Evolutionary conservation across 2,113 vertebrate species (phyloP), one percentile per base, ranked within the genome.

Genomic region (Cinclus mexicanus): DNA sequence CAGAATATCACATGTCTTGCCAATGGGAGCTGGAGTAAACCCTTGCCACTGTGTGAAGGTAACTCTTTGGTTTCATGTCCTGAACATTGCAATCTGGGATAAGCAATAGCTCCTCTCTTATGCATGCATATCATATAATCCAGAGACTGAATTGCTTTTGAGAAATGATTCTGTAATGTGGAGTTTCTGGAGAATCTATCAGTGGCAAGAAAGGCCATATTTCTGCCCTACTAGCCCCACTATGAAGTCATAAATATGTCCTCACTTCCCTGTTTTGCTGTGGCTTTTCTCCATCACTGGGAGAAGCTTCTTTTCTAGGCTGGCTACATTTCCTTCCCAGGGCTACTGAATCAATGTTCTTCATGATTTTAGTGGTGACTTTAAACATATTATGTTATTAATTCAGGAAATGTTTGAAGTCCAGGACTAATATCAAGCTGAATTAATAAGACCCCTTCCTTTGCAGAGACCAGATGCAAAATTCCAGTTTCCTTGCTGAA

Each of bases 381-480:
- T 90, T 52, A 80, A 94, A 70, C 3, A 15, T 44, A 41, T 1
- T 76, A 19, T 50, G 9, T 35, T 46, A 55, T 41, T 83, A 72
- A 72, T 64, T 84, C 59, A 70, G 20, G 35, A 90, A 83, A 44
- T 80, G 12, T 74, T 95, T 53, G 22, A 86, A 91, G 26, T 70
- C 55, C 6, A 4, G 28, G 8, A 60, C 60, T 68, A 56, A 64
- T 70, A 78, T 20, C 52, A 74, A 85, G 37, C 26, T 75, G 39
- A 71, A 75, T 88, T 94, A 94, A 97, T 88, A 64, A 87, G 63
- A 82, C 37, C 63, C 71, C 53, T 93, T 87, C 37, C 31, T 97
- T 97, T 95, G 80, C 87, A 98, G 98, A 98, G 83, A 97, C 89
- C 75, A 98, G 97, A 61, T 99, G 99, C 95, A 84, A 98, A 93